Evolutionary conservation across 2,888 invertebrate species (phyloP).

Genomic region (Pimpla rufipes): DNA sequence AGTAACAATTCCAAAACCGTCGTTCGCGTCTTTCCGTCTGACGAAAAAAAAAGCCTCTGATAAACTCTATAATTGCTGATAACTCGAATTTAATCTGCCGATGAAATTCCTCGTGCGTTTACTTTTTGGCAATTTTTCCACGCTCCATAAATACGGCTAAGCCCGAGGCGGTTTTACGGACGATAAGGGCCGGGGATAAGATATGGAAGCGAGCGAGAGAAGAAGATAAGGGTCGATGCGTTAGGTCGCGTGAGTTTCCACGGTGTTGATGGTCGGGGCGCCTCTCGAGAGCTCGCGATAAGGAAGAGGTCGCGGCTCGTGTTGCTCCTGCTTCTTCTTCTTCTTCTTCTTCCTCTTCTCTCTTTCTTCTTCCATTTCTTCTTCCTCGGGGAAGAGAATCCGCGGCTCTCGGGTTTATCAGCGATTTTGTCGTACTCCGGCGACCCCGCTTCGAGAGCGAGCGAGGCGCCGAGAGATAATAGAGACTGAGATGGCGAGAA

Average conservation of each 20-base stretch:
- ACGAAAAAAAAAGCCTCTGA: background rate
- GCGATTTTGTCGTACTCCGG: slow-evolving; percentile 76
- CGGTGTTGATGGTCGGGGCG: background rate
- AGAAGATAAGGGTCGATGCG: slow-evolving; percentile 18
- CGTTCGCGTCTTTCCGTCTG: no score
- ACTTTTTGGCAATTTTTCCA: slow-evolving; percentile 21
- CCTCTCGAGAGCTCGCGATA: slow-evolving; percentile 55
- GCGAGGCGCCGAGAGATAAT: background rate
- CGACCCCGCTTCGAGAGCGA: slow-evolving; percentile 59
- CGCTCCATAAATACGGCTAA: background rate
- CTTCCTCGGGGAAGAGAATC: slow-evolving; percentile 31
- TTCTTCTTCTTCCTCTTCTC: background rate
- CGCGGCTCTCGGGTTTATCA: slow-evolving; percentile 72
- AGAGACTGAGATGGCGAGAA: slow-evolving; percentile 55
- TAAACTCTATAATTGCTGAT: background rate
- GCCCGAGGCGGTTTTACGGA: background rate
- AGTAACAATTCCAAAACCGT: no score
- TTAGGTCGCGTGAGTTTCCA: slow-evolving; percentile 35
- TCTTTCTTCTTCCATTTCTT: background rate
- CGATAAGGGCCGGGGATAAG: slow-evolving; percentile 34
- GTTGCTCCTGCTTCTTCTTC: background rate
- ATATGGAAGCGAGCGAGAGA: slow-evolving; percentile 24
- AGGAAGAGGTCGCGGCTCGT: slow-evolving; percentile 64
- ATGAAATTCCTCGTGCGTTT: background rate
- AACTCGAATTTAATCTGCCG: background rate